Conservation (phyloP, 2,113 vertebrate genomes). For the Furnarius figulus region DNA sequence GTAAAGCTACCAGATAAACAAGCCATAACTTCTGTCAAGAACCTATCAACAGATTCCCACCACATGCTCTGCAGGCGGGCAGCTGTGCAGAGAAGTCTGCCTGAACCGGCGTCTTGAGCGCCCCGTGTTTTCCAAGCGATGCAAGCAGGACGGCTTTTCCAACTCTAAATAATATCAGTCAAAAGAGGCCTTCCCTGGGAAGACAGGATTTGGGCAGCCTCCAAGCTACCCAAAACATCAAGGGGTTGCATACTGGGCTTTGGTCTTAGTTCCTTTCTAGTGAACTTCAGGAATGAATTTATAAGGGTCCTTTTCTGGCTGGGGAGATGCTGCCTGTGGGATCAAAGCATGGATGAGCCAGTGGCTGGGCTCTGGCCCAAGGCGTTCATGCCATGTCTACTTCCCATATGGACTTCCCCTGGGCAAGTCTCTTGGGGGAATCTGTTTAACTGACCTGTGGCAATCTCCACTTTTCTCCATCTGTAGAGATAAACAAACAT, state of each 20-base stretch:
- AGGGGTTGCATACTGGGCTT: neutral
- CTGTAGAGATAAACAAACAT: neutral
- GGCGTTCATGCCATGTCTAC: neutral
- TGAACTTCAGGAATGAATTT: neutral
- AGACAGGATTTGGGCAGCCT: neutral
- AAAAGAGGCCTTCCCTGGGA: constrained; percentile 3
- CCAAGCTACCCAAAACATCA: neutral
- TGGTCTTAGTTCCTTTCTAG: neutral
- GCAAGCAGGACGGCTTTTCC: neutral
- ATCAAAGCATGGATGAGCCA: neutral
- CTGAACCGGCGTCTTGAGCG: neutral
- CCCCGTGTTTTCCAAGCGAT: neutral
- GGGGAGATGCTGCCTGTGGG: neutral
- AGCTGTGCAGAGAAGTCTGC: neutral
- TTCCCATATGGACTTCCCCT: neutral
- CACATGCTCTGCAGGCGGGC: neutral
- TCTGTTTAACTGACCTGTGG: constrained; percentile 1
- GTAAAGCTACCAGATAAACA: constrained; percentile 61
- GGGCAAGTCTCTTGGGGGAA: neutral
- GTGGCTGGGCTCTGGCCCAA: neutral
- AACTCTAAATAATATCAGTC: constrained; percentile 57
- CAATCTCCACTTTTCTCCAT: neutral
- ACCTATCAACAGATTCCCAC: constrained; percentile 50
- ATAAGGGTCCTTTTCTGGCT: neutral
- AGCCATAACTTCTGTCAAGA: constrained; percentile 56